phyloP scores from a whole-genome alignment of 2,888 invertebrate species.

The Amblyjoppa fuscipennis region DNA sequence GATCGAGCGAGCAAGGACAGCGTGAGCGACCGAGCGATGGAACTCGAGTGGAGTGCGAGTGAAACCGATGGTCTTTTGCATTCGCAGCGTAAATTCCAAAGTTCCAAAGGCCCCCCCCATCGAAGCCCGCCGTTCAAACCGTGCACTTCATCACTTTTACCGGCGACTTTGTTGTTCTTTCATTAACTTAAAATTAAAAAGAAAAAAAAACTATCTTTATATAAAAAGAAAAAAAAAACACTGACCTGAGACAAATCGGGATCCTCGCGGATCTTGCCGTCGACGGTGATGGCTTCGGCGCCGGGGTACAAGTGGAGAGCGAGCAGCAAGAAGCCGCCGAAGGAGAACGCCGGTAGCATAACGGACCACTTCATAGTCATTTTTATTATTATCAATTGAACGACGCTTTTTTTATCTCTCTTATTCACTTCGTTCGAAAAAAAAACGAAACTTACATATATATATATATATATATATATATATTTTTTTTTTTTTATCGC shows the following conservation, averaged over 20 bases:
- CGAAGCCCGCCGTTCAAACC: slow-evolving; percentile 1
- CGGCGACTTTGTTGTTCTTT: not conserved
- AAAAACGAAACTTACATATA: not conserved
- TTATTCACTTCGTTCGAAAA: not conserved
- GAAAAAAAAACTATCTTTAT: not conserved
- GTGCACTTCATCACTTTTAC: not conserved
- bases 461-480: not conserved
- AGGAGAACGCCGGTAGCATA: slow-evolving; percentile 59
- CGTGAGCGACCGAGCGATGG: not conserved
- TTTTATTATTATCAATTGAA: slow-evolving; percentile 2
- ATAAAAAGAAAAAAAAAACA: slow-evolving; percentile 11
- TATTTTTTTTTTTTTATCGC: not conserved
- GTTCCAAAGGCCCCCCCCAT: slow-evolving; percentile 32
- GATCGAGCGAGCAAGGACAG: slow-evolving; percentile 9
- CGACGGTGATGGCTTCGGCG: slow-evolving; percentile 74
- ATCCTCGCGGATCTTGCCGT: slow-evolving; percentile 82
- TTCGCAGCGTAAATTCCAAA: slow-evolving; percentile 46
- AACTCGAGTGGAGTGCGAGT: slow-evolving; percentile 27
- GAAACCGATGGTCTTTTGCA: slow-evolving; percentile 29
- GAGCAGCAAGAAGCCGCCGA: slow-evolving; percentile 55
- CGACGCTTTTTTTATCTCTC: not conserved
- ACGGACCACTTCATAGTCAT: slow-evolving; percentile 57
- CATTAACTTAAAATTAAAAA: not conserved
- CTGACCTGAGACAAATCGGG: slow-evolving; percentile 81
- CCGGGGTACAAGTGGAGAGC: slow-evolving; percentile 63